Conservation (phyloP, 2,888 invertebrate species). For the Drosophila fulvimacula region DNA sequence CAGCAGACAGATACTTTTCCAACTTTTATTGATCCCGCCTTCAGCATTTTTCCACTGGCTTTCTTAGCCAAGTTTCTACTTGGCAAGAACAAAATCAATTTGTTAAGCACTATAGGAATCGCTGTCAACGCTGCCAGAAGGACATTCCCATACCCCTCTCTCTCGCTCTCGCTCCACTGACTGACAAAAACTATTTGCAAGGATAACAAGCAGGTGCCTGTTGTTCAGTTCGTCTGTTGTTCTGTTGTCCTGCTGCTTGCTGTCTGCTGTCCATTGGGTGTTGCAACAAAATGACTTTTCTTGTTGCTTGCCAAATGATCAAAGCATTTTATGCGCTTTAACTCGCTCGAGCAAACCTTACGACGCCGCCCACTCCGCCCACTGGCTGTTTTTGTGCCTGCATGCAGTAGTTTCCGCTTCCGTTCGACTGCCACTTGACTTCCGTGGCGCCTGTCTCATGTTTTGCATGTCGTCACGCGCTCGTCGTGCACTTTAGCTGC, state of each 20-base stretch:
- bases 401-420: constrained; percentile 73
- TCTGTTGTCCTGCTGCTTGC: neutral
- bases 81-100: constrained; percentile 59
- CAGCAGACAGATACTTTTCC: neutral
- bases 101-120: constrained; percentile 51
- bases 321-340: constrained; percentile 65
- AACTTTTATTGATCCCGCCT: too few species aligned
- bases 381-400: constrained; percentile 33
- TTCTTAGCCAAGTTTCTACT: too few species aligned
- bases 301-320: constrained; percentile 75
- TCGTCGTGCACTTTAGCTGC: constrained; percentile 72
- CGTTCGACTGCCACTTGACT: constrained; percentile 65
- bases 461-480: constrained; percentile 77
- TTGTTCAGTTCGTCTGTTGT: neutral
- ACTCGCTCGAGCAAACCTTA: neutral
- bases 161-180: neutral
- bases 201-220: constrained; percentile 55
- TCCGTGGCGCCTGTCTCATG: constrained; percentile 48
- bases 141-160: neutral
- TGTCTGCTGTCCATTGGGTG: constrained; percentile 11
- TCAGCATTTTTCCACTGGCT: neutral
- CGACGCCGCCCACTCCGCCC: neutral
- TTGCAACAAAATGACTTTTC: constrained; percentile 69
- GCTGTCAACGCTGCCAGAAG: constrained; percentile 19
- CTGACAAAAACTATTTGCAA: constrained; percentile 52